These are phyloP conservation scores for Auanema freiburgensis DNA, from an alignment of 2,888 invertebrate species.

Conservation along the genomic window DNA sequence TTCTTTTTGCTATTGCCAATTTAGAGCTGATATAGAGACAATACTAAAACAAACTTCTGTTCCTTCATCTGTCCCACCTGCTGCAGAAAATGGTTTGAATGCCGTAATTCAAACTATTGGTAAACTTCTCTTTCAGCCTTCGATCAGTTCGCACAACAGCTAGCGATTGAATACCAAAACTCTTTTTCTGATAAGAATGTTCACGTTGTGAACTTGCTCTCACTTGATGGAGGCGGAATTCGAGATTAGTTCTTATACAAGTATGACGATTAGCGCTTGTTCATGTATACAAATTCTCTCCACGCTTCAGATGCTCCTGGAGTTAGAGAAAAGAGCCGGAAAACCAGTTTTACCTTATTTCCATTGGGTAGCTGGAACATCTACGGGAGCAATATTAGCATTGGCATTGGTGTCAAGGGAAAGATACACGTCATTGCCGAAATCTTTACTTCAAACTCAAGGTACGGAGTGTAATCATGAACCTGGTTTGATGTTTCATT, in stretches of 20 bases:
- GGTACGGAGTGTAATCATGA: slow-evolving; percentile 64
- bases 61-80: slow-evolving; percentile 3
- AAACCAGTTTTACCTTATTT: slow-evolving; percentile 78
- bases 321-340: slow-evolving; percentile 36
- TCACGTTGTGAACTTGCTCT: slow-evolving; percentile 17
- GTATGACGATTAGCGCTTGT: slow-evolving; percentile 50
- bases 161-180: slow-evolving; percentile 15
- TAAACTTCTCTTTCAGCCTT: too few species aligned
- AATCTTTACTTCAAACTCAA: slow-evolving; percentile 91
- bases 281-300: too few species aligned
- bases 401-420: slow-evolving; percentile 77
- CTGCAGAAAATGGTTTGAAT: slow-evolving; percentile 8
- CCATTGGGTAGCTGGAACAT: slow-evolving; percentile 90
- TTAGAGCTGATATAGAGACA: slow-evolving; percentile 17
- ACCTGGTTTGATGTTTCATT: slow-evolving; percentile 1
- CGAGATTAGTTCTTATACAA: too few species aligned
- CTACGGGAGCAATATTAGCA: slow-evolving; percentile 87
- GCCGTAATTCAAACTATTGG: too few species aligned
- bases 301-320: slow-evolving; percentile 51
- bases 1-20: slow-evolving; percentile 1
- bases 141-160: slow-evolving; percentile 17
- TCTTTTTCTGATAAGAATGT: slow-evolving; percentile 1
- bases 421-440: slow-evolving; percentile 75
- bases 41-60: slow-evolving; percentile 4
- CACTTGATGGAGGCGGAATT: slow-evolving; percentile 57